phyloP scores from a whole-genome alignment of 2,113 vertebrate genomes.

The Uria lomvia region DNA sequence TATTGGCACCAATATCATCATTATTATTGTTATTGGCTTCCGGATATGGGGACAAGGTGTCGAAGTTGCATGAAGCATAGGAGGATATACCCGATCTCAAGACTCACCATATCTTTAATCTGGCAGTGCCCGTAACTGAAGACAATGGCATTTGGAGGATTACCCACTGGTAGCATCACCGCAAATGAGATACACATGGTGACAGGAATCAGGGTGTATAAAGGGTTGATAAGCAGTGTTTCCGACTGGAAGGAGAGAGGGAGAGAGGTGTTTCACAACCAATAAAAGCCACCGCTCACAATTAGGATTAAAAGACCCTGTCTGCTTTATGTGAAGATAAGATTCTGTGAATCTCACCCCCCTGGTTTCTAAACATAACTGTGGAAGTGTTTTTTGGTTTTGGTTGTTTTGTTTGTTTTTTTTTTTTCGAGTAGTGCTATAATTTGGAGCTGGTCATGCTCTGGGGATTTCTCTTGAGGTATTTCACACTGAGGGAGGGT shows the following conservation, averaged over 20 bases:
- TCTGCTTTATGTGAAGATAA: background rate
- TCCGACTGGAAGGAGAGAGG: conserved; percentile 81
- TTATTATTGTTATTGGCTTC: background rate
- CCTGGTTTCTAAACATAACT: background rate
- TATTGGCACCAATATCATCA: background rate
- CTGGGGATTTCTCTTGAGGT: background rate
- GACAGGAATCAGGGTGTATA: conserved; percentile 95
- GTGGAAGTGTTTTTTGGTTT: background rate
- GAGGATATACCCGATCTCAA: background rate
- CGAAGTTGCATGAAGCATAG: background rate
- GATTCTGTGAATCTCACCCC: background rate
- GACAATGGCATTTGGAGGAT: conserved; percentile 97
- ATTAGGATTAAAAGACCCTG: background rate
- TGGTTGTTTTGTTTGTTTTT: background rate
- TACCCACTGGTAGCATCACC: conserved; percentile 98
- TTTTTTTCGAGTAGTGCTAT: background rate
- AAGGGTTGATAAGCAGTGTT: conserved; percentile 91
- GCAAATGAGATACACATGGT: conserved; percentile 98
- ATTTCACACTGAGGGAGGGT: background rate
- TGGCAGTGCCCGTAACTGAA: conserved; percentile 97
- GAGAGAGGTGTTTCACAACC: background rate
- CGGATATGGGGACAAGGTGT: background rate
- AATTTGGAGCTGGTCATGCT: background rate
- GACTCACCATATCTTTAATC: conserved; percentile 94
- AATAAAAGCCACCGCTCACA: background rate